Evolutionary conservation across 1,140 invertebrate species (phyloP).

Genomic region (Vollenhovia emeryi): DNA sequence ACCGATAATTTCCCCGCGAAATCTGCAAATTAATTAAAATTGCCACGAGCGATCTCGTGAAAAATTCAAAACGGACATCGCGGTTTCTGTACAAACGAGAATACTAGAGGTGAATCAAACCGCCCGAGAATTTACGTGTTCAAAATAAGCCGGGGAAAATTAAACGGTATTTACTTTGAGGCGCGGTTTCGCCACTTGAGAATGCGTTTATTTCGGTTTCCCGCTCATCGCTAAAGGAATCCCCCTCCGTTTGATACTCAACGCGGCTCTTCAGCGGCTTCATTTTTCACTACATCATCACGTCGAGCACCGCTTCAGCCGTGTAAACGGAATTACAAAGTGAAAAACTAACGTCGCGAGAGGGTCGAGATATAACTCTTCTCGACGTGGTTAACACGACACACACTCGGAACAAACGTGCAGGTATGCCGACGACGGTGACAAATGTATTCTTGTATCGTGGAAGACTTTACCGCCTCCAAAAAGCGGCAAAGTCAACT

Average conservation of each 20-base stretch:
- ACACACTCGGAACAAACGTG: conserved; percentile 4
- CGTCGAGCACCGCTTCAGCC: conserved; percentile 4
- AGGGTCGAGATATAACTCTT: not conserved
- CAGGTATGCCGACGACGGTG: not conserved
- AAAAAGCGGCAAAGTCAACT: not conserved
- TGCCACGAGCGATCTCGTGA: not conserved
- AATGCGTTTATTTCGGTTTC: not conserved
- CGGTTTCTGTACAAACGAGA: not conserved
- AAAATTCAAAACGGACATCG: not conserved
- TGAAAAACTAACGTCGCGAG: conserved; percentile 30
- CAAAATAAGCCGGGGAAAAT: conserved; percentile 11
- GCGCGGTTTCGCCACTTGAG: not conserved
- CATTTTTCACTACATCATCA: conserved; percentile 17
- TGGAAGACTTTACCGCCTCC: not conserved
- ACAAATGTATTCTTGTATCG: not conserved
- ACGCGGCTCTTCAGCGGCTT: not conserved
- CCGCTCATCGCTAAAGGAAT: not conserved
- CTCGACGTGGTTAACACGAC: conserved; percentile 13
- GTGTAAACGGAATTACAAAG: conserved; percentile 6
- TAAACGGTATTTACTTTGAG: not conserved
- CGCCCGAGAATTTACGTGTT: not conserved
- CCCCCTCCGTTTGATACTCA: not conserved
- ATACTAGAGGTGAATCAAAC: not conserved
- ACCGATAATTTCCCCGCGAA: not conserved
- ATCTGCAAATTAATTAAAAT: not conserved